Base-by-base conservation (phyloP, 2,888 invertebrate species). In the Athrips mouffetella region DNA sequence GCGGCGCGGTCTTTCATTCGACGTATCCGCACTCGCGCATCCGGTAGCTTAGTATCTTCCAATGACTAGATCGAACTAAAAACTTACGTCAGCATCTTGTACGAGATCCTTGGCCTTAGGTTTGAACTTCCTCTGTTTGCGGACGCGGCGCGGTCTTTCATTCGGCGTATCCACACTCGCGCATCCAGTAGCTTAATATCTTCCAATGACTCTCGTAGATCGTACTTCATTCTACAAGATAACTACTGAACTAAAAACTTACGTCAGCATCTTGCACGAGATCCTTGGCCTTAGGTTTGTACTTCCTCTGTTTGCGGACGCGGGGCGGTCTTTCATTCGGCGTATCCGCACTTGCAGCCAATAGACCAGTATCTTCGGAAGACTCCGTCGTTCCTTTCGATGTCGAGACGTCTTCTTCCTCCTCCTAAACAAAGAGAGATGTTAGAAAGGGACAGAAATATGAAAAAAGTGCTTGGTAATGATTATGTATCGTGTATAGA, bases 11-110 rank as follows among this genome's bases (percentile, higher is more conserved):
- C n/a, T n/a, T n/a, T n/a, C n/a, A n/a, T n/a, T n/a, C n/a, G n/a
- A n/a, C n/a, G n/a, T n/a, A n/a, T n/a, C n/a, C n/a, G n/a, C n/a
- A n/a, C n/a, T n/a, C n/a, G n/a, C n/a, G n/a, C n/a, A n/a, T n/a
- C n/a, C n/a, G n/a, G n/a, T n/a, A n/a, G n/a, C n/a, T n/a, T n/a
- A n/a, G n/a, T n/a, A n/a, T n/a, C n/a, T n/a, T n/a, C n/a, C n/a
- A n/a, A n/a, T n/a, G n/a, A n/a, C n/a, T n/a, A 80, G 5, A 7
- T 15, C 8, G 29, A 29, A 27, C 7, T 16, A 25, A 8, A 18
- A n/a, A 61, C 85, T 83, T 54, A 89, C 89, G 65, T 89, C 89
- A 51, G 88, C 87, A 51, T 89, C 89, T 53, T 83, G 84, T 6
- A 81, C 78, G 15, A 88, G n/a, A n/a, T n/a, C n/a, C n/a, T n/a